phyloP scores from a whole-genome alignment of 1,140 invertebrate species.

The Temnothorax nylanderi region DNA sequence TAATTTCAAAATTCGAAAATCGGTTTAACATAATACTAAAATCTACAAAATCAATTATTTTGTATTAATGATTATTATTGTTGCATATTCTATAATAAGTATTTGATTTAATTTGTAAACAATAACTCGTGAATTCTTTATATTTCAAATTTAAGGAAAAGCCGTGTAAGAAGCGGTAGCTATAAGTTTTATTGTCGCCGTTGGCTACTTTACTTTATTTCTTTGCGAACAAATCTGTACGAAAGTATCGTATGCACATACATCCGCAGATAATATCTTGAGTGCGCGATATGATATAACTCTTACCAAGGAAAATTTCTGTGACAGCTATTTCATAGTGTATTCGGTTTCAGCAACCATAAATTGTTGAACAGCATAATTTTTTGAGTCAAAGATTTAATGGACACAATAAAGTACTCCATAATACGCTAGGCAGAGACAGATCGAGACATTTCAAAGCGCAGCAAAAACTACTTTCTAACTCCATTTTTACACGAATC shows the following conservation, averaged over 20 bases:
- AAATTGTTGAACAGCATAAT: not conserved
- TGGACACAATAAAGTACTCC: too few relatives aligned
- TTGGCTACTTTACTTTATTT: not conserved
- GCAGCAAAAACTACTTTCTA: not conserved
- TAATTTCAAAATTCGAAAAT: not conserved
- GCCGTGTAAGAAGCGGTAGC: not conserved
- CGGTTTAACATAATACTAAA: not conserved
- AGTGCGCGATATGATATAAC: not conserved
- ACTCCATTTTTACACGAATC: not conserved
- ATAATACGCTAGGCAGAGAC: not conserved
- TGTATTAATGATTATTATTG: not conserved
- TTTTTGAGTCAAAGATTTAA: not conserved
- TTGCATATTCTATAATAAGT: not conserved
- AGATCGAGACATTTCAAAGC: not conserved
- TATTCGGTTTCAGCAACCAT: conserved; percentile 13
- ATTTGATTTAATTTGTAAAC: not conserved
- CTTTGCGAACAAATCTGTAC: not conserved
- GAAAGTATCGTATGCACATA: not conserved
- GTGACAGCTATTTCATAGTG: not conserved
- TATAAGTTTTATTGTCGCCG: not conserved
- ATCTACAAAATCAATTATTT: not conserved
- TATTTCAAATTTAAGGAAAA: not conserved
- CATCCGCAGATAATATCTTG: not conserved
- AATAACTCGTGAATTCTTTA: not conserved
- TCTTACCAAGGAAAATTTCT: conserved; percentile 20